Evolutionary conservation across 2,888 invertebrate genomes (phyloP), one percentile per base, ranked within the genome.

Genomic region (Amphimallon solstitiale): DNA sequence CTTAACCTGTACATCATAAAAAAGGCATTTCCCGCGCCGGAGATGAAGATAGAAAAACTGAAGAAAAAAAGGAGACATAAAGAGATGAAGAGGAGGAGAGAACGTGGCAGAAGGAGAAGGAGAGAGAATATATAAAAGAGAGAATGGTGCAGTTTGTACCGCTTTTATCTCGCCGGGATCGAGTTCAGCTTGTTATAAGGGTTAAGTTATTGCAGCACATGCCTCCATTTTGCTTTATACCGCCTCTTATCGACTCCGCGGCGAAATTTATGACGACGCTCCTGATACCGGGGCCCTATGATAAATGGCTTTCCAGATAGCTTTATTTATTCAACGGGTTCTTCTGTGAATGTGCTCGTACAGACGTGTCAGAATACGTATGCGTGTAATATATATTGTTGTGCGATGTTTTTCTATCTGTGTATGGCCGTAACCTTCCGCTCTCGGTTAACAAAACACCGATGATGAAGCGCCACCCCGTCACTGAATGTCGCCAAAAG

Each of bases 291-390:
- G 80, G n/a, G 21, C 56, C 43, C 15, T 83, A 85, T 86, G 86
- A 86, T 86, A 85, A 85, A 86, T 85, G 84, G 81, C 82, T 80
- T 83, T 82, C 81, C 81, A 85, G 86, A 86, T 86, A 85, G 84
- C 85, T 85, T 86, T 86, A 86, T 86, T 86, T 86, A 86, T 86
- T 86, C 84, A 85, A 84, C 82, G 82, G 79, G 81, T 82, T 82
- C 81, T 82, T 40, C 40, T 82, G 81, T 76, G 77, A 37, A 48
- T 23, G 38, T 34, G 29, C 29, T 29, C 29, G 29, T 29, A 29
- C 29, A 1, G 9, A 29, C 29, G 29, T 29, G 29, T 29, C 29
- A 29, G 29, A 29, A 29, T 29, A 29, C 29, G 29, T 29, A 29
- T 29, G 29, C 29, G 29, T 29, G 29, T 29, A 29, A 29, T 29